Evolutionary conservation across 2,888 invertebrate genomes (phyloP), one percentile per base, ranked within the genome.

Genomic region (Scelioninae gen. 1): DNA sequence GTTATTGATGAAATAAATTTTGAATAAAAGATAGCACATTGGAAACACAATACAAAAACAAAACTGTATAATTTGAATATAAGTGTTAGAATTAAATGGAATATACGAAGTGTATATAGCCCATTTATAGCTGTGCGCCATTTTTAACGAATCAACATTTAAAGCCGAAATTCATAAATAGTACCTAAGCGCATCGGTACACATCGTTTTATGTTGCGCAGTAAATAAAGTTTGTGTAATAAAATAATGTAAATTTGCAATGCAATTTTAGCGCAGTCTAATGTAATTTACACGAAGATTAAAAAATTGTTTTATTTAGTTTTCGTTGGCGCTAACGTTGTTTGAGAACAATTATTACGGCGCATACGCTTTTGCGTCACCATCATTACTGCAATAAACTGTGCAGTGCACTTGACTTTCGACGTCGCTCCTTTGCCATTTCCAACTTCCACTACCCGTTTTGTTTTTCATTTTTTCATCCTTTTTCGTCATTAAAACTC

Each of bases 341-440:
- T 77, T 82, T 82, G 77, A 49, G 82, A 82, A 77, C 77, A 82
- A 74, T 82, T 82, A 78, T 71, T 77, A 34, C 62, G 49, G 72
- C 76, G 82, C 66, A 77, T 68, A 77, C 63, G 68, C 74, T 62
- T 58, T 53, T 72, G 76, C 65, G 76, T 76, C 71, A 49, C 56
- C 82, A 47, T 82, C 82, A 76, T 82, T 82, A 76, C 76, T 76
- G 82, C 81, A 71, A 77, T 82, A 82, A 82, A 71, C 76, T 77
- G 49, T 34, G 71, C 32, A 47, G 53, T 72, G 82, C 77, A 77
- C 82, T 82, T 79, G 81, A 75, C 76, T 81, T 58, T 68, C 74
- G 66, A 58, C 75, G 69, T 63, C 63, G 69, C 81, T 75, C 40
- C 81, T 75, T 75, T 75, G 56, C 63, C 69, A 40, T 74, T 79